Percentiles rank a stretch among this genome's conserved stretches.
Conservation (phyloP, 92 coral and sea anemone genomes). For the Anthopleura xanthogrammica region DNA sequence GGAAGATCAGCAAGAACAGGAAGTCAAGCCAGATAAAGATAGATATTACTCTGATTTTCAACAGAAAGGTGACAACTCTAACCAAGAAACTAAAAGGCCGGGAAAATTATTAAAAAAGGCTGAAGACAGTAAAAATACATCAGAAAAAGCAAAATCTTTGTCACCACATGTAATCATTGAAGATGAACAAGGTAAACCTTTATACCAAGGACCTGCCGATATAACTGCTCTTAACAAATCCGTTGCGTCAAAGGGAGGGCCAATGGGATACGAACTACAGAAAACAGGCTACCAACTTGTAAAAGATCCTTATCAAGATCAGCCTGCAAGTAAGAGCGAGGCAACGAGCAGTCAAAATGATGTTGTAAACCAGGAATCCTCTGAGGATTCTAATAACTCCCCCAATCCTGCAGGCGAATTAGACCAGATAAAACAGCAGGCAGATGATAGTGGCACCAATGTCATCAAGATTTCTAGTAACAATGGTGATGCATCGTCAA, state of each 20-base stretch:
- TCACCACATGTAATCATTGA: conserved; percentile 38
- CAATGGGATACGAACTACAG: conserved; percentile 5
- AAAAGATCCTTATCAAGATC: conserved; percentile 14
- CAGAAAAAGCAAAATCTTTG: not conserved
- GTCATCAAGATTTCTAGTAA: not conserved
- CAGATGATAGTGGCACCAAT: not conserved
- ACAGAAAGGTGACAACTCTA: not conserved
- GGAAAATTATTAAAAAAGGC: not conserved
- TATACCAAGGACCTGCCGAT: conserved; percentile 44
- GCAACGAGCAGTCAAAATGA: not conserved
- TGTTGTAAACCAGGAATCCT: not conserved
- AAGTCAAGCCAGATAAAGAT: not conserved
- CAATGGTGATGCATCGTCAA: not conserved
- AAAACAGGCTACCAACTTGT: conserved; percentile 29
- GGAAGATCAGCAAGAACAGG: not conserved
- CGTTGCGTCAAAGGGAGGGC: conserved; percentile 15
- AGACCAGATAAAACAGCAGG: not conserved
- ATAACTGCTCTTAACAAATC: conserved; percentile 38
- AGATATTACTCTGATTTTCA: not conserved
- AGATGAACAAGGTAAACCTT: conserved; percentile 34
- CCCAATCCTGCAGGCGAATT: not conserved
- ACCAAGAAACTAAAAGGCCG: not conserved
- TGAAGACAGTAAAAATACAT: not conserved
- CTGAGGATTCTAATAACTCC: not conserved
- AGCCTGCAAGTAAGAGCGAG: not conserved